Percentiles rank a stretch among this genome's conserved stretches.
Evolutionary conservation across 2,797 vertebrate genomes (phyloP).

Genomic region (Pipistrellus pygmaeus): DNA sequence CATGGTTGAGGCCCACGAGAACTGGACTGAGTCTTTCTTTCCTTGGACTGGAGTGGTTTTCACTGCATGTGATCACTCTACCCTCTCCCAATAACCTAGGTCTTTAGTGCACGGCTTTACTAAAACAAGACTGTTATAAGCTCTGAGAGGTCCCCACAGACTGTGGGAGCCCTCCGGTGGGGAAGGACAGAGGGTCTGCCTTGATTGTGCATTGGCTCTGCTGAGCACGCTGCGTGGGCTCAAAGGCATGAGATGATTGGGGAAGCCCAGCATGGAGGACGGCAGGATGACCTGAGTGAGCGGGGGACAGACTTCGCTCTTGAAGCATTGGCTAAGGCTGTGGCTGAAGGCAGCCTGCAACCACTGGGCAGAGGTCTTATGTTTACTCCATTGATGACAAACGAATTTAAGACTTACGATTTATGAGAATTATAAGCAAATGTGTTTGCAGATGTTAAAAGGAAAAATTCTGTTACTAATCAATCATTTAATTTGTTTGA

Average conservation of each 20-base stretch:
- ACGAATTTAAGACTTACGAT: neutral
- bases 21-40: conserved; percentile 10
- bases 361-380: neutral
- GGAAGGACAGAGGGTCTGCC: neutral
- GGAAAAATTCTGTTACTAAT: neutral
- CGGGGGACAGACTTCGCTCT: neutral
- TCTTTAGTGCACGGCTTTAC: neutral
- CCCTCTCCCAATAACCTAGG: neutral
- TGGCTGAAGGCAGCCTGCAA: neutral
- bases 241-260: neutral
- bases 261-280: neutral
- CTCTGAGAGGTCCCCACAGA: neutral
- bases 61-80: neutral
- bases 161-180: neutral
- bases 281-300: neutral
- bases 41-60: conserved; percentile 1
- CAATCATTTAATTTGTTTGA: neutral
- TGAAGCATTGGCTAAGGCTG: neutral
- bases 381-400: conserved; percentile 36
- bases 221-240: neutral
- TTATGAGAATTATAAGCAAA: neutral
- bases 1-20: neutral
- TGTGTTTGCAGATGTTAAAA: neutral
- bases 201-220: neutral
- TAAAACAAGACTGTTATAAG: neutral